Percentiles rank a stretch among this genome's conserved stretches.
Evolutionary conservation across 2,113 vertebrate species (phyloP).

Genomic region (Eudyptes chrysolophus): DNA sequence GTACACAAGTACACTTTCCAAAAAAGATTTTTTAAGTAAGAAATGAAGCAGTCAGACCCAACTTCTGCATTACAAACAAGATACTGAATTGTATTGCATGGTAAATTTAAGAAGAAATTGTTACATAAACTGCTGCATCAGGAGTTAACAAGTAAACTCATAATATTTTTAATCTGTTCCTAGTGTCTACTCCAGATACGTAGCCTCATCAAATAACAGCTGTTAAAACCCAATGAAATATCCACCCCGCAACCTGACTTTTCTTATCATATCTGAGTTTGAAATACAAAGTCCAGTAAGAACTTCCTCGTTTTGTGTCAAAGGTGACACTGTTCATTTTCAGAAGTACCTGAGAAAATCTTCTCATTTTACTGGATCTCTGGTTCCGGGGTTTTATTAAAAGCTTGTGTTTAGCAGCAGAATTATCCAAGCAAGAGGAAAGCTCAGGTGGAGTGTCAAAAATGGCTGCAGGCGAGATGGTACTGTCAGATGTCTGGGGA

Average conservation of each 20-base stretch:
- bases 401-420: slow-evolving; percentile 93
- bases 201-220: not conserved
- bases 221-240: not conserved
- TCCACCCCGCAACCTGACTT: not conserved
- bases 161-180: not conserved
- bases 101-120: not conserved
- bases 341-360: slow-evolving; percentile 73
- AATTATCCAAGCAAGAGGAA: slow-evolving; percentile 86
- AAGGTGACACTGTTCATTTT: not conserved
- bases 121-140: not conserved
- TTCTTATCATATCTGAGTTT: not conserved
- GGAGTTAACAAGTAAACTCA: not conserved
- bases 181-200: not conserved
- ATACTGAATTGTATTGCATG: not conserved
- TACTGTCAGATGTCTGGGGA: slow-evolving; percentile 24
- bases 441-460: slow-evolving; percentile 82
- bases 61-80: not conserved
- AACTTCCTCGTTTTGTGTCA: not conserved
- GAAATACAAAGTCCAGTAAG: not conserved
- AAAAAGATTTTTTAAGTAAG: not conserved
- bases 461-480: slow-evolving; percentile 68
- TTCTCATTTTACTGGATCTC: slow-evolving; percentile 83
- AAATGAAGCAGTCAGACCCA: not conserved
- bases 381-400: slow-evolving; percentile 91
- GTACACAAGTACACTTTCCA: not conserved